Conservation (phyloP, 2,888 invertebrate species). For the Nomada lathburiana region DNA sequence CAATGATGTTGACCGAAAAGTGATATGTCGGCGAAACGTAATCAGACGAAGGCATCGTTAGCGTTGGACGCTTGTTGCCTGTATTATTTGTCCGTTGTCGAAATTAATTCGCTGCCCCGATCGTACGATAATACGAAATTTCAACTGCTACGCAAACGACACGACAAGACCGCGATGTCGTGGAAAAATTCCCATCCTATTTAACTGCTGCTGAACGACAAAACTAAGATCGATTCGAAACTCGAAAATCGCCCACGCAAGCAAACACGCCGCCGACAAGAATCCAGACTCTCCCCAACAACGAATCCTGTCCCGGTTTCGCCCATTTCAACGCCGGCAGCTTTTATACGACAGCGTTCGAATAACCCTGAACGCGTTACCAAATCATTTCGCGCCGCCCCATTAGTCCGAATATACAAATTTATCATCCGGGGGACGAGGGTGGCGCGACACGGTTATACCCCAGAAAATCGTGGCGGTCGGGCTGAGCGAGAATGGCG, state of each 20-base stretch:
- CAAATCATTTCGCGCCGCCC: slow-evolving; percentile 16
- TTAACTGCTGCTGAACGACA: no score
- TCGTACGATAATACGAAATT: background rate
- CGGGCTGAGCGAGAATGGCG: slow-evolving; percentile 63
- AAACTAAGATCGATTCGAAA: no score
- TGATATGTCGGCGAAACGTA: slow-evolving; percentile 40
- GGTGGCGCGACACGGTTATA: background rate
- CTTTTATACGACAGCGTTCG: background rate
- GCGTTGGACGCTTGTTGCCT: slow-evolving; percentile 8
- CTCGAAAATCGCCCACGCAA: background rate
- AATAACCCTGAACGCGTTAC: background rate
- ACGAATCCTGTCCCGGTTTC: no score
- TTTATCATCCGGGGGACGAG: slow-evolving; percentile 33
- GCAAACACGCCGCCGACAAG: background rate
- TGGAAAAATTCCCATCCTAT: no score
- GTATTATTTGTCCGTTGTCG: slow-evolving; percentile 28
- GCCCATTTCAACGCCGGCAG: background rate
- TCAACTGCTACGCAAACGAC: no score
- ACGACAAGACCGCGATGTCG: no score
- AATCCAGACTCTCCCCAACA: background rate
- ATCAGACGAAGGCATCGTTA: slow-evolving; percentile 11
- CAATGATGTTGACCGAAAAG: slow-evolving; percentile 45
- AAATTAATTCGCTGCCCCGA: background rate
- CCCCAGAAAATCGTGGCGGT: slow-evolving; percentile 48
- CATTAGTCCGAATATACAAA: slow-evolving; percentile 53